Base-by-base conservation (phyloP, 2,113 vertebrate genomes). In the Monopterus albus region DNA sequence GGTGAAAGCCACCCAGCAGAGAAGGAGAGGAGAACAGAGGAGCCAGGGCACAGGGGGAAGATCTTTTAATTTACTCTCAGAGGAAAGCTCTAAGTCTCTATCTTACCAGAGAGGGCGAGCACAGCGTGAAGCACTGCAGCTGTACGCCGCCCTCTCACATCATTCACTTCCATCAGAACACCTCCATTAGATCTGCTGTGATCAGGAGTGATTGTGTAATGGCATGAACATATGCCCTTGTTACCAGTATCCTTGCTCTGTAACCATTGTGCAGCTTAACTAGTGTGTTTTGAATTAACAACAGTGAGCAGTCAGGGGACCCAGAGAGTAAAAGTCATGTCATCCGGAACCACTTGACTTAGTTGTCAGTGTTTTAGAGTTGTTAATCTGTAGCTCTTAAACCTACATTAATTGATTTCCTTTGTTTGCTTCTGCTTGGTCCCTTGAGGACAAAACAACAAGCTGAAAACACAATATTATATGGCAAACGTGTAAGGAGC, bases 41-140 rank as follows among this genome's bases (percentile, higher is more conserved):
- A 88, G 67, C 35, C 2, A 0, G 72, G 76, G 40, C 72, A 29
- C 61, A 64, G 77, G 73, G 64, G 68, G 69, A 74, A 46, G 75
- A 69, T 72, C 66, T 79, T 86, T 84, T 90, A 78, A 90, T 88
- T 87, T 83, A 83, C 78, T 87, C 79, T 76, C 81, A 62, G 58
- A 86, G 81, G 82, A 82, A 86, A 78, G 81, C 36, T 56, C 85
- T 82, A 78, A 86, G 71, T 62, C 55, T 61, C 57, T 3, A 56
- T 75, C 40, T 72, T 57, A 36, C 65, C 40, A 11, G 59, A 36
- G 68, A 72, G 33, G 38, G 39, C 55, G 61, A 51, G 46, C 63
- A 0, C 79, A 68, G 72, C 31, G 4, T 68, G 83, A 77, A 56
- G 45, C 73, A 1, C 67, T 11, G 42, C 50, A 63, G 74, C 75